A percentile compares a stretch with the other conserved stretches of the same genome.
phyloP scores from a whole-genome alignment of 1,140 invertebrate genomes.

The Eupeodes corollae region DNA sequence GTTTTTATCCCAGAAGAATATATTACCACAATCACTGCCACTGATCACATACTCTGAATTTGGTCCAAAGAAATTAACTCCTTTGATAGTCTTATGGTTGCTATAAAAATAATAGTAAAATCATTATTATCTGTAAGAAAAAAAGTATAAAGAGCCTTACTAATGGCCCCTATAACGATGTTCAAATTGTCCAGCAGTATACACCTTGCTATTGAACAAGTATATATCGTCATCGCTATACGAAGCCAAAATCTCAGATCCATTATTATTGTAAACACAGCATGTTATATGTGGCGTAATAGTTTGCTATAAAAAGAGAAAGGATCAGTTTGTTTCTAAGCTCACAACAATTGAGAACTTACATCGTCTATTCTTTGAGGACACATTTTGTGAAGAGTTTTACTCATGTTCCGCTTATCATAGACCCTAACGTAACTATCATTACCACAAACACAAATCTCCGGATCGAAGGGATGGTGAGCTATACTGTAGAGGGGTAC shows the following conservation, averaged over 20 bases:
- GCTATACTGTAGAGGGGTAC: slow-evolving; percentile 77
- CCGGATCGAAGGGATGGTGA: slow-evolving; percentile 65
- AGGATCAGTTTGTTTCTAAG: no score
- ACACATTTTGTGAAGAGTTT: slow-evolving; percentile 40
- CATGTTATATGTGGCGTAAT: slow-evolving; percentile 58
- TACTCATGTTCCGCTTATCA: slow-evolving; percentile 51
- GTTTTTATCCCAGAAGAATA: slow-evolving; percentile 89
- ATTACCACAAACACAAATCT: slow-evolving; percentile 73
- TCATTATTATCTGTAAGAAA: not conserved
- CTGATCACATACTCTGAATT: slow-evolving; percentile 82
- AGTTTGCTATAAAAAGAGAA: slow-evolving; percentile 4
- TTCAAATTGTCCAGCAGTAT: slow-evolving; percentile 44
- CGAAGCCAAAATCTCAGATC: slow-evolving; percentile 77
- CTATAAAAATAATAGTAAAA: slow-evolving; percentile 21
- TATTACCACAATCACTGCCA: slow-evolving; percentile 89
- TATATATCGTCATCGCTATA: slow-evolving; percentile 94
- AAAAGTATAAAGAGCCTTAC: slow-evolving; percentile 14
- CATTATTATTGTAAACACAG: slow-evolving; percentile 84
- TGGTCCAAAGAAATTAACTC: slow-evolving; percentile 88
- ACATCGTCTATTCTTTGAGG: slow-evolving; percentile 29
- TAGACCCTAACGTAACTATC: slow-evolving; percentile 53
- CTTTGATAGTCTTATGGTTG: slow-evolving; percentile 77
- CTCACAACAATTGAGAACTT: slow-evolving; percentile 9
- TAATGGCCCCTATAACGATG: slow-evolving; percentile 68
- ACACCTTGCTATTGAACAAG: slow-evolving; percentile 62